Evolutionary conservation across 2,113 vertebrate species (phyloP).

Genomic region (Coryphaenoides rupestris): DNA sequence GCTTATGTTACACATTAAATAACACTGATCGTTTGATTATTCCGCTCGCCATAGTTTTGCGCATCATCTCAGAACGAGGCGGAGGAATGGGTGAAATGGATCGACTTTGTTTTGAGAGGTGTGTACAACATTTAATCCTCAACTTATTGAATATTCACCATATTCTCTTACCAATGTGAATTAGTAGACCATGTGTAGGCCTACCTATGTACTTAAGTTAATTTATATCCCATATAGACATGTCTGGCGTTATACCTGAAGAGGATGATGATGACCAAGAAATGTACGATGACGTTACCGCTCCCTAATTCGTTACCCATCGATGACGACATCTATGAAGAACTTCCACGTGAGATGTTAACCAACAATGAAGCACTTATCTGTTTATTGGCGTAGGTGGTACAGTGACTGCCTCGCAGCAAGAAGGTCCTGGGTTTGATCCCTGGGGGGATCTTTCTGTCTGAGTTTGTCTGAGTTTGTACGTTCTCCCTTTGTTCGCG

Average conservation of each 20-base stretch:
- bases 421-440: too few species aligned
- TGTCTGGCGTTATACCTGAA: constrained; percentile 76
- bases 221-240: constrained; percentile 57
- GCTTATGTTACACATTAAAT: constrained; percentile 58
- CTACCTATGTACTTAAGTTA: background rate
- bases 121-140: constrained; percentile 37
- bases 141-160: background rate
- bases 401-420: too few species aligned
- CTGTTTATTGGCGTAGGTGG: too few species aligned
- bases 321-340: constrained; percentile 88
- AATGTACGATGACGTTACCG: constrained; percentile 82
- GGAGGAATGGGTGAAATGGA: constrained; percentile 91
- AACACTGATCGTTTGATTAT: constrained; percentile 43
- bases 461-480: too few species aligned
- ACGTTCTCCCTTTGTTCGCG: too few species aligned
- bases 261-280: constrained; percentile 76
- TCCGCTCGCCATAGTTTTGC: constrained; percentile 80
- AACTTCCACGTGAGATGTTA: constrained; percentile 80
- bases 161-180: too few species aligned
- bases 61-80: constrained; percentile 88
- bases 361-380: background rate
- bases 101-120: constrained; percentile 91
- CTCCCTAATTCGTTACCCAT: constrained; percentile 12
- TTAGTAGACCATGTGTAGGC: too few species aligned
- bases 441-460: too few species aligned